Percentiles rank a stretch among this genome's conserved stretches.
Evolutionary conservation across 2,797 vertebrate species (phyloP).

Genomic region (Megalops cyprinoides): DNA sequence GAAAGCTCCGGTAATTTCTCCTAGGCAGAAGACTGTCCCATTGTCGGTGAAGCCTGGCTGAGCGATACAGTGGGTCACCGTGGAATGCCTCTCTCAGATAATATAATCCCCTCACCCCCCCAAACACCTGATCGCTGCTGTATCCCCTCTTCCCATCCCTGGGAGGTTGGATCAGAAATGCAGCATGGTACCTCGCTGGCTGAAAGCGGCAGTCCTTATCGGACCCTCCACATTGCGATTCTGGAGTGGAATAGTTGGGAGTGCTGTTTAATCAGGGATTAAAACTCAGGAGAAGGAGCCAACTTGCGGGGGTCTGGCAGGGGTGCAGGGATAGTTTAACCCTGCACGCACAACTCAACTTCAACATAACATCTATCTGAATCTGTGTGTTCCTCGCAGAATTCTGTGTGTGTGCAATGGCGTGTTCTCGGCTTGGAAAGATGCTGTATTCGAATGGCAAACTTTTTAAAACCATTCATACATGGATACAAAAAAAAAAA

Average conservation of each 20-base stretch:
- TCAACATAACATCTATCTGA: constrained; percentile 6
- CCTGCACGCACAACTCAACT: background rate
- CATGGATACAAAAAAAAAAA: background rate
- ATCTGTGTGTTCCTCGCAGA: background rate
- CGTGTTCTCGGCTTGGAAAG: no score
- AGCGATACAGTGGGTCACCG: constrained; percentile 53
- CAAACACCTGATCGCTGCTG: constrained; percentile 47
- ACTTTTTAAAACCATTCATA: no score
- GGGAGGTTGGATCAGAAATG: constrained; percentile 51
- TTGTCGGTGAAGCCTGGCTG: constrained; percentile 52
- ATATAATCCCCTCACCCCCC: constrained; percentile 58
- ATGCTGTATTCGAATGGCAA: background rate
- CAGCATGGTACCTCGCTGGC: constrained; percentile 43
- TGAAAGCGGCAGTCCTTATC: constrained; percentile 60
- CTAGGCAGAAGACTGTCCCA: constrained; percentile 48
- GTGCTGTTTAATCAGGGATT: constrained; percentile 45
- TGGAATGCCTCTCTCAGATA: constrained; percentile 65
- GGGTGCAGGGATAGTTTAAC: constrained; percentile 40
- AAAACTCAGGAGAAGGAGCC: constrained; percentile 37
- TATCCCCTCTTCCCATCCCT: constrained; percentile 55
- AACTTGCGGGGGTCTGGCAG: constrained; percentile 34
- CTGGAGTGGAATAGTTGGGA: constrained; percentile 32
- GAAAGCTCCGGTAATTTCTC: constrained; percentile 47
- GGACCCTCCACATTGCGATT: constrained; percentile 60
- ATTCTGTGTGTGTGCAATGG: background rate